Evolutionary conservation across 2,888 invertebrate species (phyloP).

Genomic region (Synanthedon myopaeformis): DNA sequence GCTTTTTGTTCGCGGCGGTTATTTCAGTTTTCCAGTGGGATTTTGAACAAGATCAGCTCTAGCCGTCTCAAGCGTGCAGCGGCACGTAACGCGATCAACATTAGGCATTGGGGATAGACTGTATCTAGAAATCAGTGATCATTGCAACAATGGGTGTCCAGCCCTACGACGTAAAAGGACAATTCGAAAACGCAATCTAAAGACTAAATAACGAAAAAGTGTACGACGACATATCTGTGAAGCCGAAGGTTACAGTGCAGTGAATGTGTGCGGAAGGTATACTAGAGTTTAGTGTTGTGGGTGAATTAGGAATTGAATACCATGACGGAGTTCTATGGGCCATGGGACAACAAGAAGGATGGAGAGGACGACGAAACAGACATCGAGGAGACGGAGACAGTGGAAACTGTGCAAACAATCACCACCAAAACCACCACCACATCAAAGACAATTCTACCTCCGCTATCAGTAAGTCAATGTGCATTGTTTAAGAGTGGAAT

Average conservation of each 20-base stretch:
- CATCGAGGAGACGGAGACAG: constrained; percentile 29
- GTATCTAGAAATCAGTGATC: constrained; percentile 11
- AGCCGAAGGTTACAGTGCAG: constrained; percentile 26
- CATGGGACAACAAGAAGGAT: constrained; percentile 42
- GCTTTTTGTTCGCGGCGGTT: constrained; percentile 69
- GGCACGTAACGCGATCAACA: constrained; percentile 13
- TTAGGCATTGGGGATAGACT: constrained; percentile 5
- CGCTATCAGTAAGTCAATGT: constrained; percentile 33
- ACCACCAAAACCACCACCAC: constrained; percentile 49
- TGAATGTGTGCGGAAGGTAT: constrained; percentile 47
- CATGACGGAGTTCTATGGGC: constrained; percentile 65
- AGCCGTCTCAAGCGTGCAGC: constrained; percentile 54
- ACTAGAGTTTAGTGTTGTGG: constrained; percentile 43
- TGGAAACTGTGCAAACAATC: constrained; percentile 43
- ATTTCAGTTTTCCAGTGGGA: constrained; percentile 71
- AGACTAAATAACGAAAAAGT: constrained; percentile 14
- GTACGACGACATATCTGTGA: constrained; percentile 22
- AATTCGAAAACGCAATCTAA: constrained; percentile 22
- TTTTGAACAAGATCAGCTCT: constrained; percentile 63
- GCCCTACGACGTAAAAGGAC: constrained; percentile 21
- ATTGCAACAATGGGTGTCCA: constrained; percentile 25
- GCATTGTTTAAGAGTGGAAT: constrained; percentile 6
- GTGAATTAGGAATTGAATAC: constrained; percentile 24
- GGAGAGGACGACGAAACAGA: constrained; percentile 21
- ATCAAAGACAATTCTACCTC: constrained; percentile 19